Conservation (phyloP, 2,113 vertebrate genomes). For the Malaclemys terrapin region DNA sequence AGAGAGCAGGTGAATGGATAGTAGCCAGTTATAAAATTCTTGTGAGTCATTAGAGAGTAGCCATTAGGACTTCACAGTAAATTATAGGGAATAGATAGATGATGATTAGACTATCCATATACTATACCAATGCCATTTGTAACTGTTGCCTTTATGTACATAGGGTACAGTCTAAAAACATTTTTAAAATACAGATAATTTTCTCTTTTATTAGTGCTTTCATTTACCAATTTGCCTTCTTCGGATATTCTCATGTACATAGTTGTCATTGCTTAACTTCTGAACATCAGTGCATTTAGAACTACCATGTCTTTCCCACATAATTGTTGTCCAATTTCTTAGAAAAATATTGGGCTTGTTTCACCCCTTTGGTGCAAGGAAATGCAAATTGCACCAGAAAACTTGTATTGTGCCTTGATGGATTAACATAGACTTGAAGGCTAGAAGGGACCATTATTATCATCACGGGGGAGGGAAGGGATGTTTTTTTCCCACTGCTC, state of each 20-base stretch:
- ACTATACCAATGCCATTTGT: not conserved
- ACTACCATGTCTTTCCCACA: not conserved
- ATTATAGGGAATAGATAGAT: not conserved
- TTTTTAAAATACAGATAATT: not conserved
- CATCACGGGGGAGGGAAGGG: not conserved
- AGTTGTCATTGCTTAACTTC: not conserved
- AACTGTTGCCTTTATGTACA: not conserved
- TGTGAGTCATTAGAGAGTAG: not conserved
- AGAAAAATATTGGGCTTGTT: not conserved
- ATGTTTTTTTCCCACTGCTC: not conserved
- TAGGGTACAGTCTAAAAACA: not conserved
- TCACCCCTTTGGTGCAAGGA: not conserved
- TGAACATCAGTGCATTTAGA: not conserved
- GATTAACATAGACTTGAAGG: not conserved
- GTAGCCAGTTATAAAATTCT: not conserved
- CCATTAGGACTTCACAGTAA: not conserved
- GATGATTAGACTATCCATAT: not conserved
- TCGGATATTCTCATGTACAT: not conserved
- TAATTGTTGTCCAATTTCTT: not conserved
- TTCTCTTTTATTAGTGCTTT: not conserved
- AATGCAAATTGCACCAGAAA: not conserved
- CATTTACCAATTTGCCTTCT: not conserved
- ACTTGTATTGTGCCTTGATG: too few relatives aligned
- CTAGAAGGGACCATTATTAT: not conserved
- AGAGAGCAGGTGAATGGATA: not conserved